Evolutionary conservation across 2,797 vertebrate species (phyloP).

Genomic region (Monodelphis domestica): DNA sequence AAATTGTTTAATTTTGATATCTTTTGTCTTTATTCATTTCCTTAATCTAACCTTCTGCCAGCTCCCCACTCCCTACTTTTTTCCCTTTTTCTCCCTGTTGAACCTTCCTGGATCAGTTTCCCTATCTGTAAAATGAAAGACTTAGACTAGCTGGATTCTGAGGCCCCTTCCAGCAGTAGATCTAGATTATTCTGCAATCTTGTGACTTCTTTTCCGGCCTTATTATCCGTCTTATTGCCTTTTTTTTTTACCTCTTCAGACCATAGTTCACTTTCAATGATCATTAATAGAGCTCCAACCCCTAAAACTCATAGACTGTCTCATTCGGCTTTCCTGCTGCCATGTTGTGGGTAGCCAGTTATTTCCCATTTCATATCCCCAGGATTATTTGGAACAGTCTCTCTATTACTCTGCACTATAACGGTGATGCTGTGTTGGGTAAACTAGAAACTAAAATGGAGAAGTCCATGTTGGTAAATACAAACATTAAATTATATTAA

Average conservation of each 20-base stretch:
- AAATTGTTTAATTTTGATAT: background rate
- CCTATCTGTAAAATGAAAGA: background rate
- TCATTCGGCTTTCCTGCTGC: conserved; percentile 21
- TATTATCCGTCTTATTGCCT: conserved; percentile 15
- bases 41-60: too few relatives aligned
- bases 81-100: background rate
- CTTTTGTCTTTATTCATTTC: background rate
- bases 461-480: conserved; percentile 36
- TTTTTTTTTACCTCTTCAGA: conserved; percentile 37
- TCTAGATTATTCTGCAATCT: background rate
- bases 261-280: conserved; percentile 19
- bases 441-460: conserved; percentile 45
- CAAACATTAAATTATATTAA: conserved; percentile 25
- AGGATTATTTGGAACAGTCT: conserved; percentile 30
- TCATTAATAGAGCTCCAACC: conserved; percentile 1
- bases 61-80: background rate
- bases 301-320: conserved; percentile 3
- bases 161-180: background rate
- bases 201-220: background rate
- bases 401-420: conserved; percentile 43
- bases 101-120: background rate
- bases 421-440: conserved; percentile 18
- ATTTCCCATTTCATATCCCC: conserved; percentile 18
- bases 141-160: background rate
- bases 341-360: conserved; percentile 34